Evolutionary conservation across 2,888 invertebrate genomes (phyloP).

Genomic region (Limnephilus rhombicus): DNA sequence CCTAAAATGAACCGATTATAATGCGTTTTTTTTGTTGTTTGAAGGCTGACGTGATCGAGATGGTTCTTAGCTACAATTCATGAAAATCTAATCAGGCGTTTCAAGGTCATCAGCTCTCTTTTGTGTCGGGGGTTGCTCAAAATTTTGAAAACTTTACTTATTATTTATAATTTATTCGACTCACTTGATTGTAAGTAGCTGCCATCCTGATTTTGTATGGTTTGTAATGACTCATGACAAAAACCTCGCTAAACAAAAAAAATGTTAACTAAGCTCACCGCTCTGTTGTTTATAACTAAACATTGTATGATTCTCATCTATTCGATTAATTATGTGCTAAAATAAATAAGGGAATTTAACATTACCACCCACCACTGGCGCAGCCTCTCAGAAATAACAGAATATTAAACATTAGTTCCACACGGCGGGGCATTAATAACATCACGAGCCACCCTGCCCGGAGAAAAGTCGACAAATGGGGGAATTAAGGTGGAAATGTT

Average conservation of each 20-base stretch:
- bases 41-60: too few relatives aligned
- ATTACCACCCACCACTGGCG: neutral
- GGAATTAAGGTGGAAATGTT: slow-evolving; percentile 62
- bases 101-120: too few relatives aligned
- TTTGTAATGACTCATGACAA: too few relatives aligned
- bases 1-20: too few relatives aligned
- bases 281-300: neutral
- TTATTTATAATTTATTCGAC: too few relatives aligned
- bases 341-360: neutral
- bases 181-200: too few relatives aligned
- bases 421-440: slow-evolving; percentile 65
- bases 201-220: too few relatives aligned
- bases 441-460: slow-evolving; percentile 52
- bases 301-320: neutral
- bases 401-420: slow-evolving; percentile 66
- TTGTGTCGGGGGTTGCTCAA: too few relatives aligned
- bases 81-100: too few relatives aligned
- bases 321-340: neutral
- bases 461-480: slow-evolving; percentile 57
- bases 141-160: too few relatives aligned
- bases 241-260: neutral
- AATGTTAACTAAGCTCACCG: neutral
- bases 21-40: too few relatives aligned
- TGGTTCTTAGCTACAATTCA: too few relatives aligned
- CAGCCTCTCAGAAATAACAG: slow-evolving; percentile 52